Evolutionary conservation across 2,888 invertebrate species (phyloP), one percentile per base, ranked within the genome.

Genomic region (Athalia cordata): DNA sequence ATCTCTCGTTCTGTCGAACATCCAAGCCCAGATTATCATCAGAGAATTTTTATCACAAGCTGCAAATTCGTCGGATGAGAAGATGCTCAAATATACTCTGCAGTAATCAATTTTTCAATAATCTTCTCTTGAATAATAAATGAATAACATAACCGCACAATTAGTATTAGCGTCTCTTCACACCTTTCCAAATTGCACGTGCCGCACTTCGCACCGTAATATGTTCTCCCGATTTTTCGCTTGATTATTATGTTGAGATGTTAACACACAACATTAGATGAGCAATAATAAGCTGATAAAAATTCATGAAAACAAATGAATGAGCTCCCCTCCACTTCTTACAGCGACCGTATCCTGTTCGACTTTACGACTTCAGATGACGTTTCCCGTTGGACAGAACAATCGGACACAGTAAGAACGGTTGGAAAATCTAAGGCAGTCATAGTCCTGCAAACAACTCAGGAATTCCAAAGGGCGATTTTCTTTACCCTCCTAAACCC

Each of bases 361-460:
- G 93, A 94, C 86, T 94, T 94, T 83, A 93, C 92, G 76, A 92
- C 91, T 77, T 81, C 85, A 29, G 89, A 91, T 52, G 91, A 91
- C 81, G 90, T 93, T 15, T 90, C 91, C 55, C 90, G 91, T 77
- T 94, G 94, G 94, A 87, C 87, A 72, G 94, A 94, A 86, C 92
- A 92, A 82, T 94, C 94, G 0, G 94, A 94, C 84, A 93, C 93
- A 2, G 93, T 94, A 0, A 91, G 94, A 70, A 91, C 91, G 83
- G 93, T 93, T 4, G 94, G 94, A 78, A 94, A 92, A 92, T 94
- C 94, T 0, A 94, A 94, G 88, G 94, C 93, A 3, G 89, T 91
- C 8, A 84, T 94, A 50, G 91, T 91, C 5, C 87, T 94, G 50
- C 94, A 94, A 84, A 92, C 92, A 83, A 93, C 94, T 66, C 90